A percentile compares a stretch with the other conserved stretches of the same genome.
phyloP scores from a whole-genome alignment of 2,797 vertebrate genomes.

The Chanos chanos region DNA sequence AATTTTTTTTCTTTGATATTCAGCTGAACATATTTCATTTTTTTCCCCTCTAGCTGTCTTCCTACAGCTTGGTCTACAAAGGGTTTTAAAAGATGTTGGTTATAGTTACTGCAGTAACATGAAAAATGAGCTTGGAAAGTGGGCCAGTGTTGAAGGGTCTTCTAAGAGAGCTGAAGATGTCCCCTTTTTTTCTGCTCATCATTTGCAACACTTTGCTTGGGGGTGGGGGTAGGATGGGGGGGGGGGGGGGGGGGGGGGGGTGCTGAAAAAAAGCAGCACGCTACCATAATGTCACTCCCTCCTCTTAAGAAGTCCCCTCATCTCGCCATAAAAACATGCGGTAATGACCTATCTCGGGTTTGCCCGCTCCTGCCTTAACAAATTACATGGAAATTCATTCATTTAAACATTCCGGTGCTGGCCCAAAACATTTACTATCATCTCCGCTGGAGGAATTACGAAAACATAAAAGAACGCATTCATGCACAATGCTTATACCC shows the following conservation, averaged over 20 bases:
- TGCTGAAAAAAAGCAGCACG: background rate
- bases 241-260: too few relatives aligned
- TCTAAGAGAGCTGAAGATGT: background rate
- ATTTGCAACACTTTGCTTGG: constrained; percentile 13
- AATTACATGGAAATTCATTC: too few relatives aligned
- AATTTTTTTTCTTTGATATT: constrained; percentile 27
- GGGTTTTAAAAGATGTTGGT: constrained; percentile 13
- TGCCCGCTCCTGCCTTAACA: too few relatives aligned
- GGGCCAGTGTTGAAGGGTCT: constrained; percentile 10
- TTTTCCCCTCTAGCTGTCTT: constrained; percentile 4
- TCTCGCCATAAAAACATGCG: too few relatives aligned
- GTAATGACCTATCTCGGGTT: too few relatives aligned
- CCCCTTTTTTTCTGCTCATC: background rate
- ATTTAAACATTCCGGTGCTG: too few relatives aligned
- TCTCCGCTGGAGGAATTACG: too few relatives aligned
- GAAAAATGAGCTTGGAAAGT: constrained; percentile 26
- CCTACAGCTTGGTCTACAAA: constrained; percentile 11
- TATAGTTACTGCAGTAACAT: constrained; percentile 17
- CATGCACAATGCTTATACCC: too few relatives aligned
- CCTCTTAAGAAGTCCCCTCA: constrained; percentile 14
- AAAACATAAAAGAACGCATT: too few relatives aligned
- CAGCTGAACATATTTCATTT: constrained; percentile 26
- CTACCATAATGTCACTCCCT: background rate
- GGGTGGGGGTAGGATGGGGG: too few relatives aligned
- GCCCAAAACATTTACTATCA: too few relatives aligned